These are phyloP conservation scores for Acrobasis consociella DNA, from an alignment of 2,888 invertebrate genomes.

Conservation along the genomic window DNA sequence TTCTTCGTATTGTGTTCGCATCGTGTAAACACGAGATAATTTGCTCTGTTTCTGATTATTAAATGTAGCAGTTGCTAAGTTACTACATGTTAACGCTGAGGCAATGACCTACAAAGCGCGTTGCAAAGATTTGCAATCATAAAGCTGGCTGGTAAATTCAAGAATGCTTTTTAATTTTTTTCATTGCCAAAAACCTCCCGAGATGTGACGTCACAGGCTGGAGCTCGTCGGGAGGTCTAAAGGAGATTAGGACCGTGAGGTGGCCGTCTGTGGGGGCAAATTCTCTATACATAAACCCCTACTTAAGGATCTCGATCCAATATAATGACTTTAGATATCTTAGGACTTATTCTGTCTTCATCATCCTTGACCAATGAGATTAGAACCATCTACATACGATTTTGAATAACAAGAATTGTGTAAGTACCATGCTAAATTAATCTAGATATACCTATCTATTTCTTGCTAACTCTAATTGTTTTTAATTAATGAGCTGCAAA, in stretches of 20 bases:
- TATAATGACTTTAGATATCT: not conserved
- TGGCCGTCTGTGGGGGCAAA: conserved; percentile 50
- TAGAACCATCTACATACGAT: too few species aligned
- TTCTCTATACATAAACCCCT: conserved; percentile 45
- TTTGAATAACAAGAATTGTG: too few species aligned
- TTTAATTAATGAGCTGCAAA: too few species aligned
- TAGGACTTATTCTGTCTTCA: not conserved
- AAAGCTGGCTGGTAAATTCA: conserved; percentile 41
- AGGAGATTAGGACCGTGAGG: conserved; percentile 69
- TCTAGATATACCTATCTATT: too few species aligned
- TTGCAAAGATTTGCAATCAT: conserved; percentile 47
- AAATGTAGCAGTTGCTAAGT: not conserved
- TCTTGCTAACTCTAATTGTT: too few species aligned
- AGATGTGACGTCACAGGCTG: conserved; percentile 75
- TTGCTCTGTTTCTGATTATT: not conserved
- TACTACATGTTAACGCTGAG: conserved; percentile 30
- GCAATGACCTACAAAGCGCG: conserved; percentile 47
- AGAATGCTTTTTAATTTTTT: conserved; percentile 65
- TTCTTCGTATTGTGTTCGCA: not conserved
- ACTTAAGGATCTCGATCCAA: conserved; percentile 45
- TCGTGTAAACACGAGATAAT: not conserved
- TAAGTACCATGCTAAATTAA: too few species aligned
- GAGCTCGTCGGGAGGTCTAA: conserved; percentile 61
- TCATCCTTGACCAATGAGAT: too few species aligned
- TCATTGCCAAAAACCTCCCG: conserved; percentile 70